Percentiles rank a stretch among this genome's conserved stretches.
Evolutionary conservation across 2,888 invertebrate genomes (phyloP).

Genomic region (Dicyrtoma fusca): DNA sequence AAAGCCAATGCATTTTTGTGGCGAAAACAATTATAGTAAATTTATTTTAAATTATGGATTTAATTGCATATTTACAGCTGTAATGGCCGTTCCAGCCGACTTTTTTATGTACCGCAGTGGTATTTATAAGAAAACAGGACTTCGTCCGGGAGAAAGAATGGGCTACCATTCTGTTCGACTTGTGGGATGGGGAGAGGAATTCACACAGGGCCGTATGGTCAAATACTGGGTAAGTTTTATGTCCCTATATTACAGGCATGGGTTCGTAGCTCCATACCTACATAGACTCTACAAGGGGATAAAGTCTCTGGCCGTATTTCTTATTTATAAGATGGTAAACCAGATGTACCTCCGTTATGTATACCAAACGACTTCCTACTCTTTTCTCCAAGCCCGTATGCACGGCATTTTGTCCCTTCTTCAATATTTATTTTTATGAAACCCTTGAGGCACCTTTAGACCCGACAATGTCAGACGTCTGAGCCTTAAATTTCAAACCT

Average conservation of each 20-base stretch:
- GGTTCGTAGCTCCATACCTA: no score
- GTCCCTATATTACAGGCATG: no score
- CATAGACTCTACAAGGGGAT: no score
- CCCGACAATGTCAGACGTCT: background rate
- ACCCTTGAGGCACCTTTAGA: conserved; percentile 15
- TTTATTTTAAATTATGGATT: conserved; percentile 11
- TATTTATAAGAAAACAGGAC: conserved; percentile 72
- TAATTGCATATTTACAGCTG: conserved; percentile 35
- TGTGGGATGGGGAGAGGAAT: conserved; percentile 84
- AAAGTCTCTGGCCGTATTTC: background rate
- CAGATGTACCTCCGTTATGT: background rate
- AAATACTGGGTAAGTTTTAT: conserved; percentile 88
- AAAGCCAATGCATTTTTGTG: background rate
- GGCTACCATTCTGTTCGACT: conserved; percentile 90
- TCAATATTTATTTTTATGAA: conserved; percentile 11
- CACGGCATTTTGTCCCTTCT: background rate
- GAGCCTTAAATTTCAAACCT: background rate
- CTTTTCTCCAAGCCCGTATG: no score
- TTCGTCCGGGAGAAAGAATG: conserved; percentile 63
- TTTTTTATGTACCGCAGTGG: conserved; percentile 89
- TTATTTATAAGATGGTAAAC: background rate
- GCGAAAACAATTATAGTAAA: background rate
- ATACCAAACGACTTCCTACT: no score
- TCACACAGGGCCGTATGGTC: conserved; percentile 62
- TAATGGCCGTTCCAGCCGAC: conserved; percentile 75